Evolutionary conservation across 2,113 vertebrate species (phyloP).

Genomic region (Eublepharis macularius): DNA sequence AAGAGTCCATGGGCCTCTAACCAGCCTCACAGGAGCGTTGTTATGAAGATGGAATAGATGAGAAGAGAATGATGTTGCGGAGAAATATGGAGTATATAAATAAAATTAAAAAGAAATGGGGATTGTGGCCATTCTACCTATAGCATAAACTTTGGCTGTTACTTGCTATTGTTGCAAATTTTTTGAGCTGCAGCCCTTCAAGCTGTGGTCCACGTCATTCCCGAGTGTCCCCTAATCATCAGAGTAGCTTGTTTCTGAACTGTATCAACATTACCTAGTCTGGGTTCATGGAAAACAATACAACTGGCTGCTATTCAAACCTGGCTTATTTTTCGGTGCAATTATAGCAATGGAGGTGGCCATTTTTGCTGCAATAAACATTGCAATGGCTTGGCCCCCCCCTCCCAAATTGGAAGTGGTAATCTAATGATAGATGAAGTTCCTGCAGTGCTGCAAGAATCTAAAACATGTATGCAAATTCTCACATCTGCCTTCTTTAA

Average conservation of each 20-base stretch:
- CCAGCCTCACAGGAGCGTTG: too few relatives aligned
- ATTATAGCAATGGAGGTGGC: background rate
- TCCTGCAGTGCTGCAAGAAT: background rate
- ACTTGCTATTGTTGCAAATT: background rate
- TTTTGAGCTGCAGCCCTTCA: too few relatives aligned
- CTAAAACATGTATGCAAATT: background rate
- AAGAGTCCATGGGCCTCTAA: too few relatives aligned
- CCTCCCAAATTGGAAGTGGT: background rate
- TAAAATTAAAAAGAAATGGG: background rate
- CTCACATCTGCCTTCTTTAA: background rate
- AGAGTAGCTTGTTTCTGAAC: constrained; percentile 13
- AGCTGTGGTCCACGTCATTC: too few relatives aligned
- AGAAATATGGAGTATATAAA: too few relatives aligned
- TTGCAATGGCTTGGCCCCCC: background rate
- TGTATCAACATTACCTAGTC: constrained; percentile 26
- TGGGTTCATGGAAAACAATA: constrained; percentile 15
- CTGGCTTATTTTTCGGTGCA: background rate
- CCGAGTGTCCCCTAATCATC: too few relatives aligned
- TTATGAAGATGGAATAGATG: too few relatives aligned
- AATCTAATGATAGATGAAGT: background rate
- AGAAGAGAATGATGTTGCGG: too few relatives aligned
- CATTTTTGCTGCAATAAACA: background rate
- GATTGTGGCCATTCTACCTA: background rate
- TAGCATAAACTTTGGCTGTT: too few relatives aligned
- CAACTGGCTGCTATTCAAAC: background rate